A percentile compares a stretch with the other conserved stretches of the same genome.
phyloP scores from a whole-genome alignment of 2,113 vertebrate species.

The Cygnus buccinator region DNA sequence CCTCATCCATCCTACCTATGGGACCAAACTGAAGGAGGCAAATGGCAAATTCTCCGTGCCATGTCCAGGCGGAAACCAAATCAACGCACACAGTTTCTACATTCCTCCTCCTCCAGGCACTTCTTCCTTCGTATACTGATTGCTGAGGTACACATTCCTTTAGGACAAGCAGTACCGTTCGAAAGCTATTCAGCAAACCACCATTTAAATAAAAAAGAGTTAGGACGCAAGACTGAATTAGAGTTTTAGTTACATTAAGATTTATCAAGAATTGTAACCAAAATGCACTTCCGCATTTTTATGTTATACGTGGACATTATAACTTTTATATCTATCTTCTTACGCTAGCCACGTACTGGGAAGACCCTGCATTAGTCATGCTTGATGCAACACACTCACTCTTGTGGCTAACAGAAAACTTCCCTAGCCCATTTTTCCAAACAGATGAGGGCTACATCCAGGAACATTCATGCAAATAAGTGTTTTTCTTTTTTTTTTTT shows the following conservation, averaged over 20 bases:
- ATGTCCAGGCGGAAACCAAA: neutral
- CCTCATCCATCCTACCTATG: too few species aligned
- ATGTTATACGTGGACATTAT: rapidly evolving
- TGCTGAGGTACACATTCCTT: neutral
- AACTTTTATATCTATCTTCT: neutral
- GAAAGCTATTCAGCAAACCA: neutral
- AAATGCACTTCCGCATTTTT: neutral
- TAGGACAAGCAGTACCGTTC: neutral
- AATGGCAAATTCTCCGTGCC: rapidly evolving
- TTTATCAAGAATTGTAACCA: neutral
- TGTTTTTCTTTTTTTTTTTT: too few species aligned
- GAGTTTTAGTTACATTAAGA: neutral
- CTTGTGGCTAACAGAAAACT: neutral
- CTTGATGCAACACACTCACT: neutral
- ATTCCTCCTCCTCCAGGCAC: neutral
- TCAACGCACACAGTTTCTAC: rapidly evolving
- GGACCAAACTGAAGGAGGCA: neutral
- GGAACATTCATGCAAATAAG: neutral
- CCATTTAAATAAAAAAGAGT: neutral
- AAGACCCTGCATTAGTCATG: neutral
- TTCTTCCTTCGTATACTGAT: neutral
- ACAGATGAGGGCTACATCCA: neutral
- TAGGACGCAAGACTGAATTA: neutral
- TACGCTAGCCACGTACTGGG: rapidly evolving
- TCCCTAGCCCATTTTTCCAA: neutral